Evolutionary conservation across 2,888 invertebrate species (phyloP).

Genomic region (Cephus spinipes): DNA sequence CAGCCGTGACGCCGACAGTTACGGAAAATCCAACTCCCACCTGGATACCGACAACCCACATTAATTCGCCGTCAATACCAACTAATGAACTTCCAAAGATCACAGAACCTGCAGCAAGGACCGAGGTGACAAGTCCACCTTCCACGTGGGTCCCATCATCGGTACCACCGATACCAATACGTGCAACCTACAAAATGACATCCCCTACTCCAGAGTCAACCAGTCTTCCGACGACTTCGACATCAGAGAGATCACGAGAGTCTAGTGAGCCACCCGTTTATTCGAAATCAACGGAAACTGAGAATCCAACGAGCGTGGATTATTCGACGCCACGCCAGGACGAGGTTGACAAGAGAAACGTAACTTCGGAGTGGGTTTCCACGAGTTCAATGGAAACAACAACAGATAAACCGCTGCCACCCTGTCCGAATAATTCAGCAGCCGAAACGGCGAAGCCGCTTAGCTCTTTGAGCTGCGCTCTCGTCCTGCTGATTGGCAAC

Average conservation of each 20-base stretch:
- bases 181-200: not conserved
- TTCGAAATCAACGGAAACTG: not conserved
- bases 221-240: not conserved
- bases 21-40: not conserved
- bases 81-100: not conserved
- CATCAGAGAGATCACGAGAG: not conserved
- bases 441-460: not conserved
- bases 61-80: no score
- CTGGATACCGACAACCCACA: not conserved
- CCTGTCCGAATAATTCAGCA: slow-evolving; percentile 10
- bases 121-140: not conserved
- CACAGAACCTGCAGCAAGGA: not conserved
- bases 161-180: not conserved
- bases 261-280: not conserved
- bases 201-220: no score
- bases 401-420: slow-evolving; percentile 29
- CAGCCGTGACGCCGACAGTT: not conserved
- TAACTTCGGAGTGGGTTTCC: slow-evolving; percentile 1
- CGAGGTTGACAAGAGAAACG: slow-evolving; percentile 40
- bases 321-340: not conserved
- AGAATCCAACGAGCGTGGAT: not conserved
- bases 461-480: not conserved
- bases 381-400: not conserved
- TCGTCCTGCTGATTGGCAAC: not conserved
- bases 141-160: not conserved